These are phyloP conservation scores for Pocota personata DNA, from an alignment of 2,888 invertebrate genomes.

Conservation along the genomic window DNA sequence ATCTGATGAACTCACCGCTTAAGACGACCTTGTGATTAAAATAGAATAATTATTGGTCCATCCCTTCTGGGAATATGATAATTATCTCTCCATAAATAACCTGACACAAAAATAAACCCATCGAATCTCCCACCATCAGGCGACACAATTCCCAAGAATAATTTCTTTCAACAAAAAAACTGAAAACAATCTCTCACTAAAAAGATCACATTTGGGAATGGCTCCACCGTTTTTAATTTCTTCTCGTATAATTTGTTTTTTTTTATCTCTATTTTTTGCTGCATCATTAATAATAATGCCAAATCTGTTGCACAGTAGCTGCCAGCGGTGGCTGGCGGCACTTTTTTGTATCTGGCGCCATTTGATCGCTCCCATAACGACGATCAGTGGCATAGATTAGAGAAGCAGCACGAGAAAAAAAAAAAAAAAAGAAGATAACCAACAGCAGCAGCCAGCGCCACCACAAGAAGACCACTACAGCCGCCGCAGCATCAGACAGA, in stretches of 20 bases:
- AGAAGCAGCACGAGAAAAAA: slow-evolving; percentile 49
- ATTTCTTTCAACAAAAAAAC: slow-evolving; percentile 28
- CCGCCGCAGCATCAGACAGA: slow-evolving; percentile 18
- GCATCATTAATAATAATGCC: slow-evolving; percentile 73
- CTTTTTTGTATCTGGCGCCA: slow-evolving; percentile 73
- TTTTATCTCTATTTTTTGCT: slow-evolving; percentile 36
- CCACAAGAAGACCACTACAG: slow-evolving; percentile 32
- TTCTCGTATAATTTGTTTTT: slow-evolving; percentile 26
- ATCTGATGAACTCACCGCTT: background rate
- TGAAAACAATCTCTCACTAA: slow-evolving; percentile 58
- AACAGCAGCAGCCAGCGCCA: slow-evolving; percentile 47
- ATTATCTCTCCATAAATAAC: slow-evolving; percentile 36
- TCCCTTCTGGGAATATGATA: slow-evolving; percentile 57
- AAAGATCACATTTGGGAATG: slow-evolving; percentile 63
- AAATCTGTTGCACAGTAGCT: slow-evolving; percentile 73
- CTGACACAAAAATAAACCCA: slow-evolving; percentile 4
- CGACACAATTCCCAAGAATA: slow-evolving; percentile 71
- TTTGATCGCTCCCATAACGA: slow-evolving; percentile 74
- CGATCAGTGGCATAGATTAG: slow-evolving; percentile 73
- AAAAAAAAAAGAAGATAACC: slow-evolving; percentile 40
- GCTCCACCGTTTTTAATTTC: slow-evolving; percentile 59
- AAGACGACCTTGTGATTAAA: slow-evolving; percentile 65
- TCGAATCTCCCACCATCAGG: slow-evolving; percentile 68
- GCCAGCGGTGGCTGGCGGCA: slow-evolving; percentile 70
- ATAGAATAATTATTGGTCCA: slow-evolving; percentile 42